Conservation (phyloP, 2,888 invertebrate species). For the Drosophila tanythrix region DNA sequence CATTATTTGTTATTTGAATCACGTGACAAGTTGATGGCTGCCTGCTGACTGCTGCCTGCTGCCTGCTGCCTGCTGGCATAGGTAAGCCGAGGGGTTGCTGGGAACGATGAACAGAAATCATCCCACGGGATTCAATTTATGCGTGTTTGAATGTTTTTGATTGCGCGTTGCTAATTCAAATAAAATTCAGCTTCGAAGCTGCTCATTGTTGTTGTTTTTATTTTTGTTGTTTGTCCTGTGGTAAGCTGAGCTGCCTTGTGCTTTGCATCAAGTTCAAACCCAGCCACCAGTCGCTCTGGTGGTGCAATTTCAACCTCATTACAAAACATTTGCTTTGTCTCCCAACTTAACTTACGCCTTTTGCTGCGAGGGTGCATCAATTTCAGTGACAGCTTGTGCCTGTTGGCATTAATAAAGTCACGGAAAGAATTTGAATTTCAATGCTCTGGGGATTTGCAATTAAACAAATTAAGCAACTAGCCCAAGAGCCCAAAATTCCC, state of each 20-base stretch:
- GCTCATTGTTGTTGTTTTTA: conserved; percentile 21
- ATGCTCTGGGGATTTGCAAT: conserved; percentile 66
- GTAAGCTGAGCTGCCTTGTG: conserved; percentile 52
- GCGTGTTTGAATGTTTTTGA: conserved; percentile 83
- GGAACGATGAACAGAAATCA: conserved; percentile 72
- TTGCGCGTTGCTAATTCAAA: conserved; percentile 80
- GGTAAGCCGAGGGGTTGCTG: conserved; percentile 44
- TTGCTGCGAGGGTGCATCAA: conserved; percentile 54
- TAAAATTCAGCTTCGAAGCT: conserved; percentile 61
- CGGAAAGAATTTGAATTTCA: conserved; percentile 32
- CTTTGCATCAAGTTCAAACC: conserved; percentile 13
- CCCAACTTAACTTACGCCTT: conserved; percentile 43
- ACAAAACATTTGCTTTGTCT: conserved; percentile 63
- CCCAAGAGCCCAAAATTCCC: conserved; percentile 9
- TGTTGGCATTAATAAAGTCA: conserved; percentile 66
- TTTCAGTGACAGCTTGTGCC: conserved; percentile 70
- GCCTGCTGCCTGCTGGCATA: neutral
- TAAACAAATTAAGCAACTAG: conserved; percentile 69
- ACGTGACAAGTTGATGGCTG: conserved; percentile 80
- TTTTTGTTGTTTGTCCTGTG: conserved; percentile 44
- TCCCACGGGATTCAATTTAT: conserved; percentile 83
- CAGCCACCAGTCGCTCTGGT: conserved; percentile 31
- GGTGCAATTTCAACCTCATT: conserved; percentile 73
- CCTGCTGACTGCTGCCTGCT: neutral
- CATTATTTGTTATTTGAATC: conserved; percentile 82